Evolutionary conservation across 2,888 invertebrate species (phyloP).

Genomic region (Hydraecia micacea): DNA sequence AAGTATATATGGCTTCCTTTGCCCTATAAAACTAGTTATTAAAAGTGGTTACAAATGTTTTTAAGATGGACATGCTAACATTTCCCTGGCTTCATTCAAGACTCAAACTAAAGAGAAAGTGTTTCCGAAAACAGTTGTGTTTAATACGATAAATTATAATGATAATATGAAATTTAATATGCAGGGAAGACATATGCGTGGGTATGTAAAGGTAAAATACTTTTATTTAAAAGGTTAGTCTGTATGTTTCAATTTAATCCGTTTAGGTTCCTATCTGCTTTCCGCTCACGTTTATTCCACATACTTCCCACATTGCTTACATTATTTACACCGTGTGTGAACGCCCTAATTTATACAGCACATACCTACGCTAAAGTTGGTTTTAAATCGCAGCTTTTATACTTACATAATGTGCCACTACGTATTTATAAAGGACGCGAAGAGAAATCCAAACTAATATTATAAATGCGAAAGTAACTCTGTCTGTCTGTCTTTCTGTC

Average conservation of each 20-base stretch:
- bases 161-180: constrained; percentile 5
- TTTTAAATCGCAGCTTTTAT: constrained; percentile 24
- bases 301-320: constrained; percentile 24
- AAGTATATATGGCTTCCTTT: constrained; percentile 12
- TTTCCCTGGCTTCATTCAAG: neutral
- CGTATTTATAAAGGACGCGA: constrained; percentile 24
- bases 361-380: constrained; percentile 2
- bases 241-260: constrained; percentile 56
- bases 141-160: neutral
- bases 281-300: constrained; percentile 44
- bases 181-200: constrained; percentile 7
- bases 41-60: neutral
- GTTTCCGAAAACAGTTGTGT: neutral
- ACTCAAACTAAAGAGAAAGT: neutral
- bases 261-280: constrained; percentile 37
- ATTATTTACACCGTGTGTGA: constrained; percentile 24
- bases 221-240: constrained; percentile 31
- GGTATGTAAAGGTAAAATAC: constrained; percentile 2
- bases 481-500: too few relatives aligned
- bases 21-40: neutral
- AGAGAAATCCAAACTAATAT: too few relatives aligned
- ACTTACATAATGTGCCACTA: constrained; percentile 22
- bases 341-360: constrained; percentile 24
- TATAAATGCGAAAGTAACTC: too few relatives aligned
- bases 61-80: neutral